Conservation (phyloP, 2,113 vertebrate species). For the Bettongia penicillata region DNA sequence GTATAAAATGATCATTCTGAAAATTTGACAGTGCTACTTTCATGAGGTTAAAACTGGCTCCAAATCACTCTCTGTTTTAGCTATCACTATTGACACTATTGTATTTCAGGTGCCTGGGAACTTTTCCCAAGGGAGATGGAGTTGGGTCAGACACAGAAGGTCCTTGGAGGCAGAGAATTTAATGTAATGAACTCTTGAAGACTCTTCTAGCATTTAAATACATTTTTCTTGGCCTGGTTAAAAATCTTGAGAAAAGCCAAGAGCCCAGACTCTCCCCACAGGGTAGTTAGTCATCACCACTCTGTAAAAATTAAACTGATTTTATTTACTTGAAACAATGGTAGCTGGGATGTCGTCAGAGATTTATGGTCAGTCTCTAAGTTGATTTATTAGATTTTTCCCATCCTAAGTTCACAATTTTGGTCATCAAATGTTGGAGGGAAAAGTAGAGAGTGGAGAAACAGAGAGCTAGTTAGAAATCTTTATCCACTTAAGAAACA, state of each 20-base stretch:
- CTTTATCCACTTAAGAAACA: slow-evolving; percentile 23
- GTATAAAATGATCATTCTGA: background rate
- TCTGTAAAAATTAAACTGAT: slow-evolving; percentile 46
- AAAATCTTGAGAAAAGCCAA: slow-evolving; percentile 48
- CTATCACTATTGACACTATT: background rate
- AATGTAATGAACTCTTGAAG: slow-evolving; percentile 29
- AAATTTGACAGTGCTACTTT: background rate
- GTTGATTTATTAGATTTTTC: slow-evolving; percentile 24
- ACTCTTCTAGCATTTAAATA: background rate
- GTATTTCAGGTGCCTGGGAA: background rate
- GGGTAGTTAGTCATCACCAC: slow-evolving; percentile 26
- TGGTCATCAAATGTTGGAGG: slow-evolving; percentile 1
- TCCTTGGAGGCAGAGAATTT: background rate
- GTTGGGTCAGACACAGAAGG: background rate
- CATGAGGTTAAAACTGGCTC: background rate
- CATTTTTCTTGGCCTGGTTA: slow-evolving; percentile 24
- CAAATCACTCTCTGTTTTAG: background rate
- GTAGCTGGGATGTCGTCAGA: slow-evolving; percentile 5
- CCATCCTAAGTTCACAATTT: slow-evolving; percentile 2
- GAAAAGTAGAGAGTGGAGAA: background rate
- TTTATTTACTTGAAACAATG: slow-evolving; percentile 42
- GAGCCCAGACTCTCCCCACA: slow-evolving; percentile 10
- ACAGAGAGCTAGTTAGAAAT: slow-evolving; percentile 33
- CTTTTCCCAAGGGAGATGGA: background rate
- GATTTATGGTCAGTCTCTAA: slow-evolving; percentile 30